Base-by-base conservation (phyloP, 1,140 invertebrate species). In the Temnothorax curvispinosus region DNA sequence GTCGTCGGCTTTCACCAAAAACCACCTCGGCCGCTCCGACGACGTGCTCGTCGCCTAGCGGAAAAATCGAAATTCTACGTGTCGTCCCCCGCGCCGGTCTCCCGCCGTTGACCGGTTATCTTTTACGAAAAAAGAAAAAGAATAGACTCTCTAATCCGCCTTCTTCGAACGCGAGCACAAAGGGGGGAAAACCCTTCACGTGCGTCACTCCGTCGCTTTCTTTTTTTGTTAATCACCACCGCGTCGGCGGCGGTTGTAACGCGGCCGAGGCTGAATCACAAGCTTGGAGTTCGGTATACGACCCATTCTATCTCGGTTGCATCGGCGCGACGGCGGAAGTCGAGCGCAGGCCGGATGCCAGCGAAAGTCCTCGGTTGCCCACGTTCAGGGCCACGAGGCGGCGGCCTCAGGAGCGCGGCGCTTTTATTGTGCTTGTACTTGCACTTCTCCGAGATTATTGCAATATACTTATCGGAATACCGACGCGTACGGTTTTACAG, bases 1-100 rank as follows among this genome's bases (percentile, higher is more conserved):
- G 81, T 81, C 74, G 54, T 78, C 86, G 85, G 93, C 94, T 94
- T 94, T 94, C 93, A 93, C 94, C 93, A 85, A 93, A 94, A 94
- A 91, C 90, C 91, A 87, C 54, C 89, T 93, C 71, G 84, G 81
- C 50, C 41, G 65, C 74, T 81, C 86, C 60, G 52, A 11, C 27
- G 58, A 11, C 27, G 58, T 50, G 47, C 47, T 58, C 35, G 64
- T 88, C 85, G 44, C 71, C 87, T 60, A 65, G 47, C 27, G 52
- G 50, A 86, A 86, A 88, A 90, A 90, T 89, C 69, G 54, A 74
- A 76, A 88, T 86, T 88, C 86, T 50, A 56, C 32, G 21, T 15
- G 11, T 32, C 35, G 52, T 69, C 27, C 27, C 27, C 27, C 27
- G 27, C 27, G 27, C 27, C 27, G 27, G 27, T 27, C 27, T 27